Evolutionary conservation across 2,888 invertebrate genomes (phyloP).

Genomic region (Capitulum mitella): DNA sequence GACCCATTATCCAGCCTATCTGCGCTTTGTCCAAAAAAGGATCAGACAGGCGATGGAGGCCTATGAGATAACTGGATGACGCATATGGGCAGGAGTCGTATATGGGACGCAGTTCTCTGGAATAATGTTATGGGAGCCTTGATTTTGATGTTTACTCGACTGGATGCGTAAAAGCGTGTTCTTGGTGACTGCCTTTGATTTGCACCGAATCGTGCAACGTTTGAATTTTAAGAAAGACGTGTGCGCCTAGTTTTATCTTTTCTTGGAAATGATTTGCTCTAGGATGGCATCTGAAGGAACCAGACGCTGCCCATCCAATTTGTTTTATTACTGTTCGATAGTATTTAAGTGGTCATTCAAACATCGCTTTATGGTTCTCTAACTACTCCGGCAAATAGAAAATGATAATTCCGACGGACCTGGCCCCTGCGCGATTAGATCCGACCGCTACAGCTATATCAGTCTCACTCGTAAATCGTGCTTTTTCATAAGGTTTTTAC

Average conservation of each 20-base stretch:
- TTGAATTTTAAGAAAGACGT: too few relatives aligned
- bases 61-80: background rate
- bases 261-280: background rate
- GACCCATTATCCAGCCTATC: background rate
- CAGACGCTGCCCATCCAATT: background rate
- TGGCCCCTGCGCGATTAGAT: background rate
- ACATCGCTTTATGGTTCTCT: background rate
- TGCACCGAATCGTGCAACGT: too few relatives aligned
- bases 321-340: background rate
- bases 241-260: too few relatives aligned
- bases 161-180: too few relatives aligned
- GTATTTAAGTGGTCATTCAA: background rate
- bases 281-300: background rate
- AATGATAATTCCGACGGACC: background rate
- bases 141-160: too few relatives aligned
- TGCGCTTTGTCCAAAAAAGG: background rate
- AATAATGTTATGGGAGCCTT: too few relatives aligned
- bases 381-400: background rate
- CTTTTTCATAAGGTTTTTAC: conserved; percentile 22
- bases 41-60: background rate
- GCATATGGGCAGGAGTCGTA: too few relatives aligned
- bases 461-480: background rate
- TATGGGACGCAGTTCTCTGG: too few relatives aligned
- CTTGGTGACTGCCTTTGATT: too few relatives aligned
- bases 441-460: background rate